phyloP scores from a whole-genome alignment of 2,888 invertebrate genomes.

The Pterostichus madidus region DNA sequence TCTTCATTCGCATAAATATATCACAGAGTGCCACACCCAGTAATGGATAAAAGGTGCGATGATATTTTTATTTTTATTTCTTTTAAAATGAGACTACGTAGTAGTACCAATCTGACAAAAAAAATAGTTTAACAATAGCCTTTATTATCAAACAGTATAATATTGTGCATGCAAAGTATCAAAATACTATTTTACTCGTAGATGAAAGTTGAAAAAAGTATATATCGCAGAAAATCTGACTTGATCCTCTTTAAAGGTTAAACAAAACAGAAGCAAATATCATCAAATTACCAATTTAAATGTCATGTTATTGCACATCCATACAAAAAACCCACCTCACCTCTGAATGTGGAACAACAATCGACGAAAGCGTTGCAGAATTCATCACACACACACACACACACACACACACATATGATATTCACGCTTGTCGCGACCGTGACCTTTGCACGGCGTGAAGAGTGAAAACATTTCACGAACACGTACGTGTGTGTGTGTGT shows the following conservation, averaged over 20 bases:
- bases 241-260: background rate
- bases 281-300: constrained; percentile 18
- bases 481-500: constrained; percentile 25
- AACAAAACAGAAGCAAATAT: constrained; percentile 2
- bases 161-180: too few relatives aligned
- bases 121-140: too few relatives aligned
- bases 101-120: too few relatives aligned
- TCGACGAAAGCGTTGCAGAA: constrained; percentile 28
- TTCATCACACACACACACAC: background rate
- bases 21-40: too few relatives aligned
- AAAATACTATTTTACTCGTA: too few relatives aligned
- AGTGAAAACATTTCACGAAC: constrained; percentile 55
- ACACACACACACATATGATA: background rate
- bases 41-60: too few relatives aligned
- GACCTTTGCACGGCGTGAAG: constrained; percentile 59
- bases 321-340: background rate
- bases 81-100: too few relatives aligned
- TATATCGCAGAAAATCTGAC: too few relatives aligned
- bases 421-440: constrained; percentile 46
- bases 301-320: background rate
- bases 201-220: too few relatives aligned
- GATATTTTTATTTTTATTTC: too few relatives aligned
- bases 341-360: constrained; percentile 6
- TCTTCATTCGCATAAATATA: too few relatives aligned
- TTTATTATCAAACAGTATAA: too few relatives aligned